phyloP scores from a whole-genome alignment of 2,113 vertebrate species.

The Tyrannus savana region DNA sequence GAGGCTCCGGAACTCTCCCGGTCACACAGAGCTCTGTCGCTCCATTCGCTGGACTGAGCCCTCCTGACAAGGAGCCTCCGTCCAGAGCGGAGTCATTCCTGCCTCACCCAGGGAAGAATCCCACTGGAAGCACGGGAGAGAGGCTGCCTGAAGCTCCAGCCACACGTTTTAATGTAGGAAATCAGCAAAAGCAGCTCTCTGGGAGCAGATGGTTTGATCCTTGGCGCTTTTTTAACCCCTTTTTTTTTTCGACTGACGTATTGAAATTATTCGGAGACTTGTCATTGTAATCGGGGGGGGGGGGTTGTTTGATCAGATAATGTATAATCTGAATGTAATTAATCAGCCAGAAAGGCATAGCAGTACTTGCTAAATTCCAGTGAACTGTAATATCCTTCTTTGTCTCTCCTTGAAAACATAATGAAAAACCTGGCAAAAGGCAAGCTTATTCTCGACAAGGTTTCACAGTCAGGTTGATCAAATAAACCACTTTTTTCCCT shows the following conservation, averaged over 20 bases:
- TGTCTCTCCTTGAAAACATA: constrained; percentile 36
- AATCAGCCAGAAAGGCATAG: neutral
- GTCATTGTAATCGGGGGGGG: neutral
- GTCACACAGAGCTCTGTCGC: neutral
- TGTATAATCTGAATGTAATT: neutral
- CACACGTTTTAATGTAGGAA: neutral
- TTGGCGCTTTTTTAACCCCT: neutral
- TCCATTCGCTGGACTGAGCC: neutral
- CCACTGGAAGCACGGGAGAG: neutral
- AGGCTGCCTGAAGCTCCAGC: neutral
- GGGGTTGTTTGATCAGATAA: neutral
- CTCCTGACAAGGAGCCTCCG: neutral
- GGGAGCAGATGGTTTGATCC: neutral
- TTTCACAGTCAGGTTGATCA: neutral
- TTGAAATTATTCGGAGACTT: neutral
- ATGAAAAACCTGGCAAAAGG: constrained; percentile 1
- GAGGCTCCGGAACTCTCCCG: neutral
- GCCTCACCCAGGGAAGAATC: neutral
- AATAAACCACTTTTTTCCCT: neutral
- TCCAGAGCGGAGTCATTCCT: neutral
- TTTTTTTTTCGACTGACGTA: neutral
- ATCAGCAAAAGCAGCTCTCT: neutral
- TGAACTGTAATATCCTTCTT: neutral
- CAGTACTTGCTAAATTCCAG: neutral
- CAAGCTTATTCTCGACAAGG: neutral